Evolutionary conservation across 2,888 invertebrate genomes (phyloP), one percentile per base, ranked within the genome.

Genomic region (Cremastinae sp.): DNA sequence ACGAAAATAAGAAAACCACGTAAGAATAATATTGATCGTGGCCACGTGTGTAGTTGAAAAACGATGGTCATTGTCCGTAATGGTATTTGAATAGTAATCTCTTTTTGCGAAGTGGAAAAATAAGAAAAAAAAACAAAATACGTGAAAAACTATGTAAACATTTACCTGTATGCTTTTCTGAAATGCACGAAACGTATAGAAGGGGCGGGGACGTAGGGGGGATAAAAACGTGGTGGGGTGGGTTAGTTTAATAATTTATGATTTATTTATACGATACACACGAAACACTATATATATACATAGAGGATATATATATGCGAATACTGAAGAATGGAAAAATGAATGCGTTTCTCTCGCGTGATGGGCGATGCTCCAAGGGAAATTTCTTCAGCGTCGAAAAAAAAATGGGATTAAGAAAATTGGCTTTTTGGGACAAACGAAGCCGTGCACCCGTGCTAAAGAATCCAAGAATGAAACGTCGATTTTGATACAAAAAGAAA

Each of bases 151-250:
- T 87, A 88, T 88, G 85, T 88, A 88, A 79, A 88, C 86, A 28
- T 28, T 86, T 87, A 87, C 93, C 94, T 94, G 94, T 94, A 94
- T 94, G 93, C 94, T 94, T 93, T 94, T 94, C 92, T 88, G 94
- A 95, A 94, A 95, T 95, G 94, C 94, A 95, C 94, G 94, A 94
- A 95, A 94, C 94, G 93, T 94, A 93, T 94, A 94, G 95, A 95
- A 94, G 94, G 94, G 94, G 64, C 22, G 93, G 89, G 87, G 78
- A 81, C 86, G 72, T 76, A 76, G 76, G 76, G 72, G 56, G 5
- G 5, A 28, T 5, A 5, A 28, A 28, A 75, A 69, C 18, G 56
- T 86, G 87, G 84, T 87, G 82, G 83, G 83, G 80, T 84, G 83
- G 82, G 83, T 85, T 86, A 86, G 86, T 84, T 86, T 87, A 87